phyloP scores from a whole-genome alignment of 2,113 vertebrate species.

The Heliornis fulica region DNA sequence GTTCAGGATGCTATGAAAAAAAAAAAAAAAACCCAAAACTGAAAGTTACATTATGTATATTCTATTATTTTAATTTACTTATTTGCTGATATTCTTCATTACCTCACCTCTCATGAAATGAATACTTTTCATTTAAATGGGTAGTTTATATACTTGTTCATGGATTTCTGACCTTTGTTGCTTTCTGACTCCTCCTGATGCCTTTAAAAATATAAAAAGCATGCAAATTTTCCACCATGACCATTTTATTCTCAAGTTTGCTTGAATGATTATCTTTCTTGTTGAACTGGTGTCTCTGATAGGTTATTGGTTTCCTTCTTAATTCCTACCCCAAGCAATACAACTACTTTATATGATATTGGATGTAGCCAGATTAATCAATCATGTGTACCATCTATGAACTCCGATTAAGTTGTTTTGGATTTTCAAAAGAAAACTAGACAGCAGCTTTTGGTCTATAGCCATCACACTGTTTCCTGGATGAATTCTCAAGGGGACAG shows the following conservation, averaged over 20 bases:
- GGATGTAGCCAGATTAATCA: neutral
- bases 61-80: neutral
- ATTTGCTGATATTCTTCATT: neutral
- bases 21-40: neutral
- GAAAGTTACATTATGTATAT: neutral
- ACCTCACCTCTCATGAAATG: neutral
- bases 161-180: neutral
- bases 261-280: neutral
- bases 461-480: neutral
- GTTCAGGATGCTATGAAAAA: neutral
- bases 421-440: neutral
- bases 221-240: neutral
- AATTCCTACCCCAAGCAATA: neutral
- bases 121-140: neutral
- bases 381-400: accelerated
- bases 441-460: neutral
- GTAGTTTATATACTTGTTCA: neutral
- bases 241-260: neutral
- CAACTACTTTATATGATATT: neutral
- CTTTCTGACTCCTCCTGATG: neutral
- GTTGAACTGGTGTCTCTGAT: neutral
- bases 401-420: neutral
- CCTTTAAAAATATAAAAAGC: neutral
- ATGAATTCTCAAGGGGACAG: neutral
- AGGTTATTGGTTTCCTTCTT: neutral